Base-by-base conservation (phyloP, 1,140 invertebrate species). In the Brachionus calyciflorus region DNA sequence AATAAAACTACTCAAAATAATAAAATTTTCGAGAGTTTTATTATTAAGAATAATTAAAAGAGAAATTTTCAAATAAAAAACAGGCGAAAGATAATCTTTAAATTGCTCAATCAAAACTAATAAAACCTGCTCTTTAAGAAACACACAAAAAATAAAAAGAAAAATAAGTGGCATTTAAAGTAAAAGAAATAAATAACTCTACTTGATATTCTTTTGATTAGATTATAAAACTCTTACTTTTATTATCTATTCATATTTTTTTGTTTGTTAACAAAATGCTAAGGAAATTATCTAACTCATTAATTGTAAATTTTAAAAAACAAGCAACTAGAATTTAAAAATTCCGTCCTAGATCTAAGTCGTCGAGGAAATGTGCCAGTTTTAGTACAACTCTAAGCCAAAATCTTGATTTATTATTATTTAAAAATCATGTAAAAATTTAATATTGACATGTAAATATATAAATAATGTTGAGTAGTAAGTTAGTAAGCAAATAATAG, bases 141-240 rank as follows among this genome's bases (percentile, higher is more conserved):
- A n/a, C n/a, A n/a, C 14, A 55, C 30, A 60, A 60, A 28, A 33
- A 33, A 33, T n/a, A 17, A 60, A 60, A 28, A 37, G 37, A 60
- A 12, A 17, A 60, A 33, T 37, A 33, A 33, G 55, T 60, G 55
- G 30, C 33, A 17, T 60, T 60, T 60, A 60, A 33, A 37, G 37
- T 33, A 60, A 60, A 33, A 60, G 19, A 37, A 60, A 37, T 19
- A 60, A 37, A 37, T 33, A 33, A 28, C 37, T 60, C 37, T 24
- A 65, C 40, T 65, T 65, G 60, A 65, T 65, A 65, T 65, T 65
- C 60, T 41, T 65, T 65, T 65, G 60, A 65, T 65, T 65, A 65
- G 60, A 65, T 65, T 65, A 65, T 65, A 65, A 65, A 65, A 65
- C 19, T 46, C 14, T 19, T n/a, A n/a, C n/a, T n/a, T 65, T 30